Conservation (phyloP, 2,113 vertebrate species). For the Corvus cornix region DNA sequence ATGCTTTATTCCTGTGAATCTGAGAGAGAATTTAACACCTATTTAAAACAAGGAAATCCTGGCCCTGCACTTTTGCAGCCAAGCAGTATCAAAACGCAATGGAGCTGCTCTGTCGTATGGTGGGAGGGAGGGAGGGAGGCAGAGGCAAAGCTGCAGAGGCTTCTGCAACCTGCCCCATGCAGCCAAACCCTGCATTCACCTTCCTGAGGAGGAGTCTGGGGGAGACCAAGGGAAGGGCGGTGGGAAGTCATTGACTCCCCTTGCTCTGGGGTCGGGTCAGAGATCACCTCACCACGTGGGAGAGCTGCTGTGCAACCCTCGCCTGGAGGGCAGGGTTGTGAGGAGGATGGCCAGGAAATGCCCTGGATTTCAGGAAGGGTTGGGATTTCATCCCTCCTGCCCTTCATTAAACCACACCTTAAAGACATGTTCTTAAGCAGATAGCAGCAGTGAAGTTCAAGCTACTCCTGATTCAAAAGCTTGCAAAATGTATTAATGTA, state of each 20-base stretch:
- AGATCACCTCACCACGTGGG: fast-evolving
- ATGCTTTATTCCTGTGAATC: conserved; percentile 9
- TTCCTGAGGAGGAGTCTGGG: neutral
- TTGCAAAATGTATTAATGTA: neutral
- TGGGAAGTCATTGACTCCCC: fast-evolving
- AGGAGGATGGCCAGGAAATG: neutral
- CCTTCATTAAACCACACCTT: neutral
- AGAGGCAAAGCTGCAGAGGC: neutral
- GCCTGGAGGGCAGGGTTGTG: neutral
- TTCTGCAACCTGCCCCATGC: neutral
- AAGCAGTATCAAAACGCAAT: neutral
- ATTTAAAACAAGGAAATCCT: conserved; percentile 33
- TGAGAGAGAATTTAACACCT: conserved; percentile 53
- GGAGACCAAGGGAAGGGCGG: fast-evolving
- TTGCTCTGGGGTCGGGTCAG: neutral
- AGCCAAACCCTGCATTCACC: neutral
- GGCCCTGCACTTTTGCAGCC: neutral
- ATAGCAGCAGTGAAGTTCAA: neutral
- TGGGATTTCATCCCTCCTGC: neutral
- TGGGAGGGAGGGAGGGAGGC: neutral
- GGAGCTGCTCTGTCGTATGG: neutral
- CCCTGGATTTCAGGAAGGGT: neutral
- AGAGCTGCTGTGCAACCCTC: fast-evolving
- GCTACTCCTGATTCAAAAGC: neutral
- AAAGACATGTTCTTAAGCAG: neutral